These are phyloP conservation scores for Eolophus roseicapilla DNA, from an alignment of 2,113 vertebrate species.

Conservation along the genomic window DNA sequence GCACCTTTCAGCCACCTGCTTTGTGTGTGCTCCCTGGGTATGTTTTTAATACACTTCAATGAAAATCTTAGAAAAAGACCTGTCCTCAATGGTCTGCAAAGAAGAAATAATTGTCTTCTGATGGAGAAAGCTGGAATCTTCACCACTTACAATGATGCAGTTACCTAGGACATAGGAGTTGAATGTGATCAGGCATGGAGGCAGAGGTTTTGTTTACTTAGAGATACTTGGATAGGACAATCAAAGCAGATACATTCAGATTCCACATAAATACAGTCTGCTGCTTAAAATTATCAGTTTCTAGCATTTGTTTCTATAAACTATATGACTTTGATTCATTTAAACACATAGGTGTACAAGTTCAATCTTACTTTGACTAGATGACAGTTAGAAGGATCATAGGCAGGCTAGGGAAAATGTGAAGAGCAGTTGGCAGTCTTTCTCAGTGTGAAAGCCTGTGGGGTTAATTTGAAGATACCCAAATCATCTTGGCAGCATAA, in stretches of 20 bases:
- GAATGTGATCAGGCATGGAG: neutral
- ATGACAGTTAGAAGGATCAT: constrained; percentile 65
- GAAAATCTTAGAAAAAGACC: neutral
- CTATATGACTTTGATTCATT: constrained; percentile 24
- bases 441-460: constrained; percentile 40
- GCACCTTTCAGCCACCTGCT: neutral
- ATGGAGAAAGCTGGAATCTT: constrained; percentile 31
- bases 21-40: neutral
- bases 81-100: neutral
- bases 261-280: neutral
- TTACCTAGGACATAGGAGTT: neutral
- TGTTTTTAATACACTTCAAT: neutral
- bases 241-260: constrained; percentile 20
- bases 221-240: neutral
- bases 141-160: neutral
- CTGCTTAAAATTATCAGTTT: neutral
- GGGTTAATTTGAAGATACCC: constrained; percentile 28
- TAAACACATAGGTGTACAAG: constrained; percentile 46
- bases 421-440: constrained; percentile 59
- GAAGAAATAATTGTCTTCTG: constrained; percentile 1
- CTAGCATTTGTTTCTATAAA: constrained; percentile 21
- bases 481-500: constrained; percentile 28
- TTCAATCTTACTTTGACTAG: constrained; percentile 60
- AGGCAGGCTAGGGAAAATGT: constrained; percentile 56
- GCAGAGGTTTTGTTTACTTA: neutral